Evolutionary conservation across 1,140 invertebrate genomes (phyloP).

Genomic region (Zaprionus capensis): DNA sequence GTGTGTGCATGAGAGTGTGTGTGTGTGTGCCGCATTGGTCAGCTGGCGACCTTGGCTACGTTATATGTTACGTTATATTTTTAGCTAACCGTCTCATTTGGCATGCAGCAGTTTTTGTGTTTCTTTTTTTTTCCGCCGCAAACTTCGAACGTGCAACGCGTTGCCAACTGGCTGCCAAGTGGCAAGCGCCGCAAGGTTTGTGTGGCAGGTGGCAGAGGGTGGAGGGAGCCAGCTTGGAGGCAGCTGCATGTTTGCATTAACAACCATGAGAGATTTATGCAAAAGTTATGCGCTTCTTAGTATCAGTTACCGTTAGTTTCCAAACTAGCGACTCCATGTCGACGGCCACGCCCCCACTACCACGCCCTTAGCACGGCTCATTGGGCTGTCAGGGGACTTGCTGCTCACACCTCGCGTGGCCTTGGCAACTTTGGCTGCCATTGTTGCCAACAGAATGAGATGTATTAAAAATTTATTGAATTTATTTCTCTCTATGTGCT

Average conservation of each 20-base stretch:
- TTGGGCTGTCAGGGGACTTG: slow-evolving; percentile 41
- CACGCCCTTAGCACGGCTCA: slow-evolving; percentile 24
- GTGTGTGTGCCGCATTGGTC: slow-evolving; percentile 13
- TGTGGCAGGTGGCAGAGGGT: neutral
- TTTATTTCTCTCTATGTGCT: slow-evolving; percentile 64
- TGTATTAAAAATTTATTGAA: slow-evolving; percentile 79
- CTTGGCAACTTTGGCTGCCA: slow-evolving; percentile 48
- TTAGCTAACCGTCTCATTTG: slow-evolving; percentile 66
- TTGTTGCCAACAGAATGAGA: slow-evolving; percentile 65
- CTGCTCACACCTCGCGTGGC: slow-evolving; percentile 55
- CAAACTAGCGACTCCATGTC: neutral
- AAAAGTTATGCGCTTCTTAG: slow-evolving; percentile 64
- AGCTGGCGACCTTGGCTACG: slow-evolving; percentile 1
- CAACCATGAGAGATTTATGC: slow-evolving; percentile 73
- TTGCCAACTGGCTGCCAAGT: slow-evolving; percentile 15
- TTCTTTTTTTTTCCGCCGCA: slow-evolving; percentile 14
- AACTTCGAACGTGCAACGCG: slow-evolving; percentile 61
- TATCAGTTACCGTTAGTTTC: slow-evolving; percentile 25
- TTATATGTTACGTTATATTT: slow-evolving; percentile 45
- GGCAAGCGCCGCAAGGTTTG: neutral
- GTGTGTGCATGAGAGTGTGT: neutral
- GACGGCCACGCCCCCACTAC: neutral
- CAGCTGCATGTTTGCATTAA: slow-evolving; percentile 58
- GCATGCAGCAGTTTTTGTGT: slow-evolving; percentile 40
- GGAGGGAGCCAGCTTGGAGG: neutral